Evolutionary conservation across 2,888 invertebrate genomes (phyloP).

Genomic region (Timandra comae): DNA sequence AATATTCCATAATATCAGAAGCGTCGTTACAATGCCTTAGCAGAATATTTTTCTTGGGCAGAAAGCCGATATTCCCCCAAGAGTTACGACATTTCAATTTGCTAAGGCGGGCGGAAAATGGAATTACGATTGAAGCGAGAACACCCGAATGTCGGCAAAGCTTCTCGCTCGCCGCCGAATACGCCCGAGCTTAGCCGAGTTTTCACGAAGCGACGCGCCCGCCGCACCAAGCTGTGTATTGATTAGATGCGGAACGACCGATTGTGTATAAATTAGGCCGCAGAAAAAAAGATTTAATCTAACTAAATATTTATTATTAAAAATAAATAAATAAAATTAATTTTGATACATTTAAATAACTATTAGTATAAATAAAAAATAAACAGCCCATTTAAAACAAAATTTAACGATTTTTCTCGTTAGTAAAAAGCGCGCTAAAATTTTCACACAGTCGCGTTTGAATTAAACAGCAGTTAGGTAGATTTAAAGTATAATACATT

Average conservation of each 20-base stretch:
- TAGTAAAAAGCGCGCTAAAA: no score
- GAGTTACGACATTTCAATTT: slow-evolving; percentile 79
- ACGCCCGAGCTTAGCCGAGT: slow-evolving; percentile 47
- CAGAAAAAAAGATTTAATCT: slow-evolving; percentile 57
- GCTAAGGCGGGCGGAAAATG: slow-evolving; percentile 78
- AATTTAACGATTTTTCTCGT: no score
- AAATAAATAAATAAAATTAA: slow-evolving; percentile 2
- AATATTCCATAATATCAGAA: slow-evolving; percentile 71
- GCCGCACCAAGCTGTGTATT: slow-evolving; percentile 70
- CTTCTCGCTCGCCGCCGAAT: slow-evolving; percentile 41
- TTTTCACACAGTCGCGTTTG: no score
- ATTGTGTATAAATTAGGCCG: slow-evolving; percentile 76
- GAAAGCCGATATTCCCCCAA: slow-evolving; percentile 77
- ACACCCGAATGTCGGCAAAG: slow-evolving; percentile 51
- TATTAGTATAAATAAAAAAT: no score
- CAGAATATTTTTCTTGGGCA: slow-evolving; percentile 74
- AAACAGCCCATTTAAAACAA: no score
- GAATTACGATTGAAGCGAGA: slow-evolving; percentile 77
- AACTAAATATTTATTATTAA: slow-evolving; percentile 2
- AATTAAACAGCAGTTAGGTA: no score
- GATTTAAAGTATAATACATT: no score
- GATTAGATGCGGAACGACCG: slow-evolving; percentile 76
- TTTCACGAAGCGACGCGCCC: slow-evolving; percentile 49
- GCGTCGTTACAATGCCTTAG: slow-evolving; percentile 71
- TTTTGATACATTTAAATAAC: no score